These are phyloP conservation scores for Cuculus canorus DNA, from an alignment of 2,797 vertebrate species.

Conservation along the genomic window DNA sequence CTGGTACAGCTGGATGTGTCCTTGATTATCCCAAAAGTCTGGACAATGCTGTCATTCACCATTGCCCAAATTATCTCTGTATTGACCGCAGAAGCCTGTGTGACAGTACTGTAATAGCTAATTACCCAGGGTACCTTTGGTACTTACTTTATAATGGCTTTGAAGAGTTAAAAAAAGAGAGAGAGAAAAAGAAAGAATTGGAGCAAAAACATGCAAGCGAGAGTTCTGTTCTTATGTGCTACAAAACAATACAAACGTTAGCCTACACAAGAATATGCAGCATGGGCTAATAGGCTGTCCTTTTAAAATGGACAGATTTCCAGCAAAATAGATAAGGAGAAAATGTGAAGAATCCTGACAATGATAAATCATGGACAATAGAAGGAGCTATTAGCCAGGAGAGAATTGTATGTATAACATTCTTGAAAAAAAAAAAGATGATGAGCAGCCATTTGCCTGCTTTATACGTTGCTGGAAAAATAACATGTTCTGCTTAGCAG, in stretches of 20 bases:
- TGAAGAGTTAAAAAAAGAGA: constrained; percentile 54
- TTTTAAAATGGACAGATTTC: constrained; percentile 66
- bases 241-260: not conserved
- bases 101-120: constrained; percentile 99
- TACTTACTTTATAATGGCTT: constrained; percentile 84
- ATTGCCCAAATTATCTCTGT: constrained; percentile 99
- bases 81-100: constrained; percentile 99
- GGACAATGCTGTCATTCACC: constrained; percentile 99
- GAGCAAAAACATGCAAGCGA: constrained; percentile 44
- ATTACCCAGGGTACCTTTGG: constrained; percentile 99
- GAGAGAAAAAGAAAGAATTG: constrained; percentile 41
- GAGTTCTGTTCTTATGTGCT: constrained; percentile 43
- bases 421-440: constrained; percentile 52
- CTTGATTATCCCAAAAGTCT: constrained; percentile 99
- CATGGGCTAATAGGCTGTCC: constrained; percentile 57
- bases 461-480: constrained; percentile 40
- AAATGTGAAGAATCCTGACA: constrained; percentile 75
- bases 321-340: constrained; percentile 72
- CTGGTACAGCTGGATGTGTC: constrained; percentile 99
- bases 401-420: constrained; percentile 70
- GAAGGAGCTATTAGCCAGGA: constrained; percentile 80
- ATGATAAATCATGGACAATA: constrained; percentile 80
- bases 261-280: not conserved
- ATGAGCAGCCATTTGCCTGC: constrained; percentile 76
- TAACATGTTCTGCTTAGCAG: constrained; percentile 66